A percentile compares a stretch with the other conserved stretches of the same genome.
These are phyloP conservation scores for Irena cyanogastra DNA, from an alignment of 2,113 vertebrate species.

Conservation along the genomic window DNA sequence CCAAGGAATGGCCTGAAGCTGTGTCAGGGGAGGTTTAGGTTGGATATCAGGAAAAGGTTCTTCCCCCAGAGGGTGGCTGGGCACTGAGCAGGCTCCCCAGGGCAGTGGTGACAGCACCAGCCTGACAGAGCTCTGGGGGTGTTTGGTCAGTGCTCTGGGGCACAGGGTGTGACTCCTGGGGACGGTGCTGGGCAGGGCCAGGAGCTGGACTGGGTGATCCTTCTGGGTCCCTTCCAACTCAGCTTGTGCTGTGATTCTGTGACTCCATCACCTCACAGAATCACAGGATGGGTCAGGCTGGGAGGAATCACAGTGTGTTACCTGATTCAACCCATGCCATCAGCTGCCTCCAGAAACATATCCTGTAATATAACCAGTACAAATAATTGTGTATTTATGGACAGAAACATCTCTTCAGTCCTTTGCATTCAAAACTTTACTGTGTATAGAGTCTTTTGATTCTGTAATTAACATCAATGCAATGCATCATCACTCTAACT, in stretches of 20 bases:
- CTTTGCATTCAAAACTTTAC: background rate
- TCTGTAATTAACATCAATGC: background rate
- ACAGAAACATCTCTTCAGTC: background rate
- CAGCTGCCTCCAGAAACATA: background rate
- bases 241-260: rapidly evolving
- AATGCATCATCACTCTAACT: background rate
- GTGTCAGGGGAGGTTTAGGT: background rate
- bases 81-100: background rate
- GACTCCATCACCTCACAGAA: background rate
- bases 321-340: rapidly evolving
- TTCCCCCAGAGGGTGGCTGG: background rate
- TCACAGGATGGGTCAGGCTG: background rate
- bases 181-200: background rate
- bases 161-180: background rate
- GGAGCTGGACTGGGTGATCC: background rate
- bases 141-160: background rate
- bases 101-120: background rate
- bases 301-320: background rate
- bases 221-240: background rate
- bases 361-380: background rate
- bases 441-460: background rate
- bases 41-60: background rate
- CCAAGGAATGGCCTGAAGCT: background rate
- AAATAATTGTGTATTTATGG: background rate
- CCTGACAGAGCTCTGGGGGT: background rate